Percentiles rank a stretch among this genome's conserved stretches.
These are phyloP conservation scores for Polydrusus cervinus DNA, from an alignment of 2,888 invertebrate genomes.

Conservation along the genomic window DNA sequence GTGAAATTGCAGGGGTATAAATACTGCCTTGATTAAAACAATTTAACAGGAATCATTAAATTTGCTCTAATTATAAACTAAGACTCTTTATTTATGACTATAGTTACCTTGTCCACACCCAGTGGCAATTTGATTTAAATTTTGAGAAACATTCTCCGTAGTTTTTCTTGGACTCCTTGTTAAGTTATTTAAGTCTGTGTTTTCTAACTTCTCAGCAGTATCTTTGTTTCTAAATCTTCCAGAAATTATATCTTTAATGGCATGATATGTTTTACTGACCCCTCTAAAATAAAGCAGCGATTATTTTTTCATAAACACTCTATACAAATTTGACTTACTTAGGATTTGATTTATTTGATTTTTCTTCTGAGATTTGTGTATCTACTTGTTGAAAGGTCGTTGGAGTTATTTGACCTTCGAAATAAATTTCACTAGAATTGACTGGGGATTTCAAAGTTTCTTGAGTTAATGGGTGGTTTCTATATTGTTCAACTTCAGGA, in stretches of 20 bases:
- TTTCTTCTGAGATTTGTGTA: constrained; percentile 23
- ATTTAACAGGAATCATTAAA: no score
- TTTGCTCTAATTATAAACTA: background rate
- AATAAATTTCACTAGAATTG: constrained; percentile 19
- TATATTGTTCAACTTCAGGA: constrained; percentile 73
- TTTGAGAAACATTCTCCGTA: constrained; percentile 6
- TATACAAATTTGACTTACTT: constrained; percentile 3
- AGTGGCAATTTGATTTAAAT: constrained; percentile 1
- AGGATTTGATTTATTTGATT: constrained; percentile 25
- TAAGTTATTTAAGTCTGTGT: constrained; percentile 75
- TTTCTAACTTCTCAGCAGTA: constrained; percentile 76
- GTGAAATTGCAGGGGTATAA: no score
- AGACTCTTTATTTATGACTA: background rate
- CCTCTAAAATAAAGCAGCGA: constrained; percentile 69
- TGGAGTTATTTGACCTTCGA: constrained; percentile 13
- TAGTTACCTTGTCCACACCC: constrained; percentile 34
- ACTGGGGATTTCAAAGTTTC: constrained; percentile 13
- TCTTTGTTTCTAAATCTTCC: constrained; percentile 82
- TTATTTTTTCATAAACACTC: background rate
- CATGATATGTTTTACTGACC: constrained; percentile 87
- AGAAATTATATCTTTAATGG: constrained; percentile 88
- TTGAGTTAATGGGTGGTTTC: constrained; percentile 27
- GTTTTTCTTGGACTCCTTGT: constrained; percentile 56
- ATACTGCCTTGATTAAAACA: no score
- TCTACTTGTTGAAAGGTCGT: constrained; percentile 7